These are phyloP conservation scores for Harpalus rubripes DNA, from an alignment of 2,888 invertebrate species.

Conservation along the genomic window DNA sequence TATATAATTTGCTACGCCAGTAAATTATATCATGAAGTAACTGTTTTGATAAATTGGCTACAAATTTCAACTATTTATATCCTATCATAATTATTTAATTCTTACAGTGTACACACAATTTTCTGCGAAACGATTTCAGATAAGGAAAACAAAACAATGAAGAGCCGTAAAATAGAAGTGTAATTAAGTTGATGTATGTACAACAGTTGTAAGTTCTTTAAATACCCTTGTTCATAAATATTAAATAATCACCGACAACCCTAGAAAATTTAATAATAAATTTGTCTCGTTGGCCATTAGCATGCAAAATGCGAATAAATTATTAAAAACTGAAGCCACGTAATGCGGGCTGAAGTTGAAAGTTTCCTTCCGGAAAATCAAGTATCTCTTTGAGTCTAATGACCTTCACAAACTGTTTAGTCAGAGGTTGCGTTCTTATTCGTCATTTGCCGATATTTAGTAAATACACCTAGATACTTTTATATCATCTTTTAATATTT, in stretches of 20 bases:
- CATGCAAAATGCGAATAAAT: constrained; percentile 48
- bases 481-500: too few relatives aligned
- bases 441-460: too few relatives aligned
- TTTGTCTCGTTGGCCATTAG: constrained; percentile 31
- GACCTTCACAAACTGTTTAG: too few relatives aligned
- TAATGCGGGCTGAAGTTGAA: constrained; percentile 24
- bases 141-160: constrained; percentile 10
- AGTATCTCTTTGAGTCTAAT: background rate
- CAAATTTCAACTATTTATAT: constrained; percentile 33
- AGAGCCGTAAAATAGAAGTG: constrained; percentile 10
- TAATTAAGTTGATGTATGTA: constrained; percentile 27
- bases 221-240: constrained; percentile 32
- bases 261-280: constrained; percentile 58
- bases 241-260: constrained; percentile 40
- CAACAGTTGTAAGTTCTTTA: constrained; percentile 32
- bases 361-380: constrained; percentile 46
- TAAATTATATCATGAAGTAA: constrained; percentile 13
- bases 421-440: too few relatives aligned
- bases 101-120: background rate
- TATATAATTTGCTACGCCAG: constrained; percentile 20
- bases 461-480: too few relatives aligned
- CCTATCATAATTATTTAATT: constrained; percentile 20
- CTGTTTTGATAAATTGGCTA: constrained; percentile 6
- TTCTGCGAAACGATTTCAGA: background rate
- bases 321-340: constrained; percentile 50